Conservation (phyloP, 2,888 invertebrate genomes). For the Zygothrica quintamaculata region DNA sequence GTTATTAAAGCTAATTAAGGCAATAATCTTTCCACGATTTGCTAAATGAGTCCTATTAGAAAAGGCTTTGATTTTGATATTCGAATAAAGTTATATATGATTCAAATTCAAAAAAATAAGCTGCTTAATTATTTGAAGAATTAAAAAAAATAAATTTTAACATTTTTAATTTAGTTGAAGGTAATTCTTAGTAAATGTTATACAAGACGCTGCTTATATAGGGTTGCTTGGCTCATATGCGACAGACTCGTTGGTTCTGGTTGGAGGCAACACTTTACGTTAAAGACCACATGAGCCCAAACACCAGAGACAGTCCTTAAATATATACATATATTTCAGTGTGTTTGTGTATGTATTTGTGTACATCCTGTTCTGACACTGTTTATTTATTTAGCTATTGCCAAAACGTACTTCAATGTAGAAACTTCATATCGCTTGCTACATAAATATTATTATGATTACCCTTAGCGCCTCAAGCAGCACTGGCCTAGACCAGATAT, state of each 20-base stretch:
- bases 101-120: too few species aligned
- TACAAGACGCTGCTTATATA: too few species aligned
- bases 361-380: constrained; percentile 40
- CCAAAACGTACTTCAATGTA: constrained; percentile 56
- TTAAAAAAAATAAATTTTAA: too few species aligned
- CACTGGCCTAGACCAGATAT: neutral
- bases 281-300: constrained; percentile 52
- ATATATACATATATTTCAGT: too few species aligned
- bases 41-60: too few species aligned
- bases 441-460: constrained; percentile 79
- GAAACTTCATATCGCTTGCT: constrained; percentile 67
- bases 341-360: constrained; percentile 14
- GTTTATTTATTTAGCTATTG: constrained; percentile 71
- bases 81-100: too few species aligned
- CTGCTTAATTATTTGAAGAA: too few species aligned
- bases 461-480: constrained; percentile 34
- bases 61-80: too few species aligned
- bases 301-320: constrained; percentile 5
- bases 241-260: constrained; percentile 11
- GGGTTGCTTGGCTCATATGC: constrained; percentile 46
- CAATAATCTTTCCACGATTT: too few species aligned
- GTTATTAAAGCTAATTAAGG: too few species aligned
- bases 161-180: too few species aligned
- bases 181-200: too few species aligned
- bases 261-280: constrained; percentile 32